Evolutionary conservation across 2,113 vertebrate species (phyloP).

Genomic region (Paramormyrops kingsleyae): DNA sequence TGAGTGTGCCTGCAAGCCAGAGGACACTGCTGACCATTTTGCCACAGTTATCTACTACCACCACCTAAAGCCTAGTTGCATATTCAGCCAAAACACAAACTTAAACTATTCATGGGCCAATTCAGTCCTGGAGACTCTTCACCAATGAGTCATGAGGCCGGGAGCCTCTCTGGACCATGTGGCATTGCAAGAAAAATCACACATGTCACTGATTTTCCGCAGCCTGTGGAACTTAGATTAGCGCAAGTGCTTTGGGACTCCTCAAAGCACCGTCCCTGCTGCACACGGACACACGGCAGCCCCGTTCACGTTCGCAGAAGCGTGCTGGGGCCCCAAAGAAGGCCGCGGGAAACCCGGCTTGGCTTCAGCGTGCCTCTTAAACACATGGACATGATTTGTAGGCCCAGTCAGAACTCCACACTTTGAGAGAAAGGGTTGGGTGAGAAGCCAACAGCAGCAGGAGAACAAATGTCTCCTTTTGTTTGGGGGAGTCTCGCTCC

Average conservation of each 20-base stretch:
- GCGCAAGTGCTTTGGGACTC: not conserved
- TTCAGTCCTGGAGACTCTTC: not conserved
- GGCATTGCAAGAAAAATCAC: not conserved
- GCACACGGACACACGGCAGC: not conserved
- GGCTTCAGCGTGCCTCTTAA: not conserved
- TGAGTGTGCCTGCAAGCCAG: slow-evolving; percentile 71
- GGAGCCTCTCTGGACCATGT: not conserved
- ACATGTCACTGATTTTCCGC: not conserved
- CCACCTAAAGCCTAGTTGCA: not conserved
- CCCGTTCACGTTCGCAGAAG: slow-evolving; percentile 11
- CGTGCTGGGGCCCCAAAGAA: not conserved
- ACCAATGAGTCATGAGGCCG: not conserved
- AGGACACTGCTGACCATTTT: slow-evolving; percentile 14
- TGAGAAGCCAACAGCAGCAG: slow-evolving; percentile 2
- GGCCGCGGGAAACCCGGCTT: not conserved
- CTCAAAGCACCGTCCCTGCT: not conserved
- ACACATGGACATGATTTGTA: slow-evolving; percentile 25
- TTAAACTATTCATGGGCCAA: slow-evolving; percentile 17
- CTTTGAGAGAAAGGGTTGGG: not conserved
- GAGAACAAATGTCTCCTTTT: not conserved
- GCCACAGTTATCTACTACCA: not conserved
- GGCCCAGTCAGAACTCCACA: slow-evolving; percentile 7
- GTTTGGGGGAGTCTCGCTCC: not conserved
- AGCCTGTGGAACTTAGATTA: not conserved
- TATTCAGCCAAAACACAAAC: slow-evolving; percentile 43